Conservation (phyloP, 2,888 invertebrate species). For the Ormyrus nitidulus region DNA sequence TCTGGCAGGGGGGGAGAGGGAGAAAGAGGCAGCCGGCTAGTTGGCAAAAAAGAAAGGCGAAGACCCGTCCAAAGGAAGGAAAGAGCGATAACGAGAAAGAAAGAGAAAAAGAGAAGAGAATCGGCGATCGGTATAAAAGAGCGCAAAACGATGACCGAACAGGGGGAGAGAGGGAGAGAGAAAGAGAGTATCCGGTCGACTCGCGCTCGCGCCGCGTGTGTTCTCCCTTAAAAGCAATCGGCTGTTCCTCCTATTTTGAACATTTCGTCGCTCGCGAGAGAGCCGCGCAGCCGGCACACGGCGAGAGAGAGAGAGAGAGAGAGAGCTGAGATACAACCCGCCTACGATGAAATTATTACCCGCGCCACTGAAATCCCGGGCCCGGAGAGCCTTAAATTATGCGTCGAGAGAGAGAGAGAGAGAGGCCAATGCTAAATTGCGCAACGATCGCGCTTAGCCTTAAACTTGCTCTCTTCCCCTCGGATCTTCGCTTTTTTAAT, state of each 20-base stretch:
- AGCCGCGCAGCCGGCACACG: too few relatives aligned
- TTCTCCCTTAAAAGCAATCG: conserved; percentile 72
- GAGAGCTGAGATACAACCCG: conserved; percentile 58
- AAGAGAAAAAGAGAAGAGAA: conserved; percentile 24
- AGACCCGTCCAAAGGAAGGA: conserved; percentile 28
- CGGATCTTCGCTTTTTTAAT: too few relatives aligned
- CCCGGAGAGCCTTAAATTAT: too few relatives aligned
- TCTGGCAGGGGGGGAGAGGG: conserved; percentile 10
- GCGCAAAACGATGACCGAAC: conserved; percentile 23
- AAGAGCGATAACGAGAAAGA: conserved; percentile 50
- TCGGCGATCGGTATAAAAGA: conserved; percentile 30
- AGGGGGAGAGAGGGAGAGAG: conserved; percentile 19
- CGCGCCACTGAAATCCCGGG: background rate
- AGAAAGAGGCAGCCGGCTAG: conserved; percentile 8
- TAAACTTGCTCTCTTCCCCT: too few relatives aligned
- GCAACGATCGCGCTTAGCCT: background rate
- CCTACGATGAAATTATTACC: conserved; percentile 69
- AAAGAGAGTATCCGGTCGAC: conserved; percentile 54
- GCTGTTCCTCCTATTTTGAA: conserved; percentile 70
- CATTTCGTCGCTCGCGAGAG: conserved; percentile 65
- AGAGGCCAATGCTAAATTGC: too few relatives aligned
- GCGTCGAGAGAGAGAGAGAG: too few relatives aligned
- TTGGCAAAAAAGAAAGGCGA: conserved; percentile 53
- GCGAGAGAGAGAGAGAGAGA: conserved; percentile 37
- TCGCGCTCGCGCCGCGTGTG: conserved; percentile 52